Evolutionary conservation across 2,888 invertebrate species (phyloP).

Genomic region (Dorcus parallelipipedus): DNA sequence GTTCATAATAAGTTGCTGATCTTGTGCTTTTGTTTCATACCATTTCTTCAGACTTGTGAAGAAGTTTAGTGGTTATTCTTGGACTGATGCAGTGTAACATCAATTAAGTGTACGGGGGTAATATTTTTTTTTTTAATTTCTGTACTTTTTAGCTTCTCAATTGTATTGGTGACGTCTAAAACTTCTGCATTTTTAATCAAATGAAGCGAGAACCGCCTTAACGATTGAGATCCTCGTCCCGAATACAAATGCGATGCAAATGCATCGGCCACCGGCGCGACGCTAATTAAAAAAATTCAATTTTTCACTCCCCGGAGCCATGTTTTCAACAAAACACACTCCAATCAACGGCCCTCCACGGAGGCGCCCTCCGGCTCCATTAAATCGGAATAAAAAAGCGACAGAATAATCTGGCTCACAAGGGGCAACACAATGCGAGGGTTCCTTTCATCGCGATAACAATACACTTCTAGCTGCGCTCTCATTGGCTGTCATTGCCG

Average conservation of each 20-base stretch:
- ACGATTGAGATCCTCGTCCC: no score
- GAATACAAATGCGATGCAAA: constrained; percentile 2
- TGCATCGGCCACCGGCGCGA: constrained; percentile 8
- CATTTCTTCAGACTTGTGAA: no score
- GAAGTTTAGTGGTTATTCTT: no score
- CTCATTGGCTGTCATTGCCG: constrained; percentile 40
- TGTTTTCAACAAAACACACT: constrained; percentile 30
- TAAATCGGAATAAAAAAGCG: constrained; percentile 40
- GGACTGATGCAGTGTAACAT: no score
- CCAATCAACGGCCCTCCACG: constrained; percentile 28
- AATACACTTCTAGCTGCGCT: constrained; percentile 34
- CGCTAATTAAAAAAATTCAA: constrained; percentile 30
- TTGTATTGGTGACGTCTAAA: no score
- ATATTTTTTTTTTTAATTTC: no score
- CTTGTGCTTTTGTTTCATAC: no score
- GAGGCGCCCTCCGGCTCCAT: constrained; percentile 32
- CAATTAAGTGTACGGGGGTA: no score
- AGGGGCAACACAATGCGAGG: constrained; percentile 37
- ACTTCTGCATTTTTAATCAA: no score
- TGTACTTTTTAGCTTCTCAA: no score
- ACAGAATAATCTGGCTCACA: constrained; percentile 41
- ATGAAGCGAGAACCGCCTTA: no score
- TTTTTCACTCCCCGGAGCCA: constrained; percentile 27
- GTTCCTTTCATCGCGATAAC: constrained; percentile 39
- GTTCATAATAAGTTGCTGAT: no score